Base-by-base conservation (phyloP, 2,888 invertebrate genomes). In the Noctua fimbriata region DNA sequence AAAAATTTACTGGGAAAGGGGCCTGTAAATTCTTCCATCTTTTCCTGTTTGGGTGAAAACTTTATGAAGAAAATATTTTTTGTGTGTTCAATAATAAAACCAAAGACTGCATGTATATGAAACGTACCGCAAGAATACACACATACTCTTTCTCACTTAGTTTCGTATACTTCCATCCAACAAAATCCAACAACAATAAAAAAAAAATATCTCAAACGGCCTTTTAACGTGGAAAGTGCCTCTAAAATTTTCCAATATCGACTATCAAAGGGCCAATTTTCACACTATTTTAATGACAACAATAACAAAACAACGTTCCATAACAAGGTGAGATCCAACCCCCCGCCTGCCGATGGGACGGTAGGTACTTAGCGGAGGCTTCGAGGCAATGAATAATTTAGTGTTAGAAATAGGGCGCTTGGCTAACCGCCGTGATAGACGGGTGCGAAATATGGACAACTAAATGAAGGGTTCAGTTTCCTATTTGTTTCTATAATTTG, bases 311-410 rank as follows among this genome's bases (percentile, higher is more conserved):
- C 76, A 81, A 74, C 82, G 80, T 83, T 70, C 21, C 81, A 80
- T 82, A 83, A 87, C 87, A 88, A 88, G 79, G 86, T 87, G 88
- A 90, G 89, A 90, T 88, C 82, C 88, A 84, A 87, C 86, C 84
- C 88, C 77, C 44, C 83, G 77, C 80, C 87, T 78, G 88, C 89
- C 85, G 82, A 84, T 85, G 87, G 89, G 84, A 83, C 81, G 81
- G 90, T 73, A 76, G 77, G 80, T 91, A 92, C 94, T 95, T 93
- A 94, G 93, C 88, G 90, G 87, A 92, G 93, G 91, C 93, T 94
- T 93, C 92, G 90, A 92, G 90, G 89, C 91, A 91, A 92, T 95
- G 94, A 94, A 95, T 95, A 94, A 94, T 95, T 94, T 94, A 94
- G 93, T 91, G 88, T 93, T 94, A 94, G 94, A 93, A 94, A 94